Conservation (phyloP, 1,140 invertebrate genomes). For the Homarus americanus region DNA sequence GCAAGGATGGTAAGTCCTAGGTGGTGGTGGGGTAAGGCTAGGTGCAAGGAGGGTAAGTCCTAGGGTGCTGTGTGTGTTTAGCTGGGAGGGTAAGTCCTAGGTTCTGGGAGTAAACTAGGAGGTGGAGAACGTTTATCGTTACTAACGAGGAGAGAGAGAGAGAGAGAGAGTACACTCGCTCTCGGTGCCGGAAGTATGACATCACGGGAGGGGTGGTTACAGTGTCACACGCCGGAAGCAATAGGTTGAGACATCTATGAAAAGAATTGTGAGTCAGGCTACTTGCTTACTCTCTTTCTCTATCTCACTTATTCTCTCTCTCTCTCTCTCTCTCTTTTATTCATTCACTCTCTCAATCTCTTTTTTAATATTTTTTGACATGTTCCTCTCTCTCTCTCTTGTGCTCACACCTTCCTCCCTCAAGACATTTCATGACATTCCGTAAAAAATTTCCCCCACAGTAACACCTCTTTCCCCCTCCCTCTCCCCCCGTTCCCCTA, state of each 20-base stretch:
- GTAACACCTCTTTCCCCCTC: background rate
- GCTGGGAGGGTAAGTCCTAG: too few relatives aligned
- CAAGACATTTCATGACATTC: too few relatives aligned
- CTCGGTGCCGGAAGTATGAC: constrained; percentile 24
- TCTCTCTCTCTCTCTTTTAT: background rate
- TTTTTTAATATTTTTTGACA: background rate
- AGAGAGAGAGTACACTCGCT: constrained; percentile 11
- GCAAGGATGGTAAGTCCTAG: too few relatives aligned
- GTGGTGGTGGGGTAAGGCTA: too few relatives aligned
- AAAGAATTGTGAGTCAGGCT: background rate
- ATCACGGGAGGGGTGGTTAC: background rate
- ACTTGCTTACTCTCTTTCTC: constrained; percentile 43
- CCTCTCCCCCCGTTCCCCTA: background rate
- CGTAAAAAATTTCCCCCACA: background rate
- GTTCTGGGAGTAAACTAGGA: too few relatives aligned
- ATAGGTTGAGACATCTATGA: background rate
- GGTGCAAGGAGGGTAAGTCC: too few relatives aligned
- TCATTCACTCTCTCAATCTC: constrained; percentile 29
- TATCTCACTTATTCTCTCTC: constrained; percentile 35
- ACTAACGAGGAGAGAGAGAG: constrained; percentile 12
- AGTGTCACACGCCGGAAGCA: constrained; percentile 17
- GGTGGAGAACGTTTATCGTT: too few relatives aligned
- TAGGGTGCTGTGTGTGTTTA: too few relatives aligned
- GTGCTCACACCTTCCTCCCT: too few relatives aligned
- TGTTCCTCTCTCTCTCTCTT: constrained; percentile 6